These are phyloP conservation scores for Pomatorhinus ruficollis DNA, from an alignment of 2,113 vertebrate species.

Conservation along the genomic window DNA sequence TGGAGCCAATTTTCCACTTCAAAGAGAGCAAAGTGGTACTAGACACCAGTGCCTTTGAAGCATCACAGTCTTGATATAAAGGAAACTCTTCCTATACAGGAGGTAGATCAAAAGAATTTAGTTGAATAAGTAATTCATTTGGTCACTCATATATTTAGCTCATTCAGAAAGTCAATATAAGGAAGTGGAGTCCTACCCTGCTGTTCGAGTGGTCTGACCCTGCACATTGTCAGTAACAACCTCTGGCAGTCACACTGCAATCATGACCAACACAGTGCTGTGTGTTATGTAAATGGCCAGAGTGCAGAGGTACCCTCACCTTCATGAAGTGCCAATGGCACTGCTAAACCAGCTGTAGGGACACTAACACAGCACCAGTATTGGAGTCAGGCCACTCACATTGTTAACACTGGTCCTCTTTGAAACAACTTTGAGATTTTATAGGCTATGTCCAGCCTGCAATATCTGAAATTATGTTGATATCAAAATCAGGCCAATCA, in stretches of 20 bases:
- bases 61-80: background rate
- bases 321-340: rapidly evolving
- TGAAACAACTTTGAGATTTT: background rate
- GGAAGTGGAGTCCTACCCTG: background rate
- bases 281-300: background rate
- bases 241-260: background rate
- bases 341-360: background rate
- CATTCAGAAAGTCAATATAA: rapidly evolving
- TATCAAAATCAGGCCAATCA: background rate
- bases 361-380: rapidly evolving
- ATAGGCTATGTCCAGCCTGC: background rate
- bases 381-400: rapidly evolving
- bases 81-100: background rate
- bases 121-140: background rate
- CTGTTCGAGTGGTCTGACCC: background rate
- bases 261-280: rapidly evolving
- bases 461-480: background rate
- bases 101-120: background rate
- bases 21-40: background rate
- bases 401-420: too few relatives aligned
- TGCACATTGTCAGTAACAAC: background rate
- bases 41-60: background rate
- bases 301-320: background rate
- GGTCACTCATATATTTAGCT: background rate
- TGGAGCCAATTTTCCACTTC: background rate